Base-by-base conservation (phyloP, 2,797 vertebrate species). In the Miichthys miiuy region DNA sequence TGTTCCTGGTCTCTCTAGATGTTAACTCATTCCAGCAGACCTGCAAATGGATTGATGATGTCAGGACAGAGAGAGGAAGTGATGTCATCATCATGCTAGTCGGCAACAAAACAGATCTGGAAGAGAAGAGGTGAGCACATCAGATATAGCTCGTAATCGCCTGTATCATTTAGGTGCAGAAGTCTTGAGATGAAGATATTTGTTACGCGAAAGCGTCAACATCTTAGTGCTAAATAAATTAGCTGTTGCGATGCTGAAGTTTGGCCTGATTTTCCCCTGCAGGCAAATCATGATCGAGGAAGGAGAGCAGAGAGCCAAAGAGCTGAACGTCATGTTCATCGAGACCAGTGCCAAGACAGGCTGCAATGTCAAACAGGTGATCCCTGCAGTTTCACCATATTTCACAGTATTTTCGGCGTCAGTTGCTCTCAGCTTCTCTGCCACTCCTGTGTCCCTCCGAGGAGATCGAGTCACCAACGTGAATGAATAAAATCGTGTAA, bases 311-410 rank as follows among this genome's bases (percentile, higher is more conserved):
- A 95, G 96, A 69, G 97, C 97, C 92, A 98, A 97, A 93, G 97
- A 98, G 83, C 95, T 98, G 89, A 97, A 95, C 16, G 97, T 98
- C 87, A 98, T 98, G 97, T 98, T 98, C 93, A 97, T 97, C 3
- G 97, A 98, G 93, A 98, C 97, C 87, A 98, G 97, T 64, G 97
- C 97, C 52, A 98, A 98, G 93, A 97, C 96, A 0, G 97, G 97
- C 93, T 97, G 96, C 94, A 98, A 98, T 74, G 97, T 98, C 92
- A 98, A 98, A 95, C 97, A 98, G 97, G 97, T 98, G 85, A 95
- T 87, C 72, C 83, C 83, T 50, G 75, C 87, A 69, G 72, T 83
- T 81, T 84, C 72, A 68, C 66, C 73, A 81, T 21, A 84, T 85
- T 84, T 88, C 68, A 47, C 74, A 46, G 63, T 60, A 47, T 82